phyloP scores from a whole-genome alignment of 2,888 invertebrate species.

The Ophonus ardosiacus region DNA sequence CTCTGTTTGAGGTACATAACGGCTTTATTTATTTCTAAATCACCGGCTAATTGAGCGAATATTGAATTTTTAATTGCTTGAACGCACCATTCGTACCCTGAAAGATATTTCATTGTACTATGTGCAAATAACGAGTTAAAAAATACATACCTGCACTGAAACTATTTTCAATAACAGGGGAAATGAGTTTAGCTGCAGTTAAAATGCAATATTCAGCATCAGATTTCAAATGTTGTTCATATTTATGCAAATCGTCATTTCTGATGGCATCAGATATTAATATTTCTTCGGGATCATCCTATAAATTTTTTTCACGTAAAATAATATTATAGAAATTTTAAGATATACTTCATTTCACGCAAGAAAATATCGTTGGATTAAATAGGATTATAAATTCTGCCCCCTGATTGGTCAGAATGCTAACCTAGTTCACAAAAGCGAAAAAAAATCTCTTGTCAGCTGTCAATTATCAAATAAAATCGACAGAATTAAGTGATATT shows the following conservation, averaged over 20 bases:
- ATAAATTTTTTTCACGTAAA: background rate
- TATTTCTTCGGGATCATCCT: constrained; percentile 75
- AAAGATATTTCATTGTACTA: constrained; percentile 60
- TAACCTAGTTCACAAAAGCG: too few species aligned
- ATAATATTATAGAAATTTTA: background rate
- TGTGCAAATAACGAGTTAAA: background rate
- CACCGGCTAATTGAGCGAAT: constrained; percentile 89
- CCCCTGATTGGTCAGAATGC: too few species aligned
- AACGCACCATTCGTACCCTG: constrained; percentile 90
- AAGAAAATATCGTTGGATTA: too few species aligned
- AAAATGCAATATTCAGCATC: constrained; percentile 90
- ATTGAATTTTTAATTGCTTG: constrained; percentile 95
- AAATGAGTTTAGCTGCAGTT: constrained; percentile 92
- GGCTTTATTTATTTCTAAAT: constrained; percentile 94
- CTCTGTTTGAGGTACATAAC: constrained; percentile 90
- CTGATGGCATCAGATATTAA: constrained; percentile 82
- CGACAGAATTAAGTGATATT: too few species aligned
- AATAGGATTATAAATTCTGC: too few species aligned
- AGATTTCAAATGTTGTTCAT: constrained; percentile 84
- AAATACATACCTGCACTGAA: constrained; percentile 80
- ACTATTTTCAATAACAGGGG: constrained; percentile 87
- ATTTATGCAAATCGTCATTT: constrained; percentile 85
- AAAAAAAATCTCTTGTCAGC: too few species aligned
- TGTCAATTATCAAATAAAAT: too few species aligned
- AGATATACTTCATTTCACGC: too few species aligned